These are phyloP conservation scores for Otus sunia DNA, from an alignment of 2,113 vertebrate genomes.

Conservation along the genomic window DNA sequence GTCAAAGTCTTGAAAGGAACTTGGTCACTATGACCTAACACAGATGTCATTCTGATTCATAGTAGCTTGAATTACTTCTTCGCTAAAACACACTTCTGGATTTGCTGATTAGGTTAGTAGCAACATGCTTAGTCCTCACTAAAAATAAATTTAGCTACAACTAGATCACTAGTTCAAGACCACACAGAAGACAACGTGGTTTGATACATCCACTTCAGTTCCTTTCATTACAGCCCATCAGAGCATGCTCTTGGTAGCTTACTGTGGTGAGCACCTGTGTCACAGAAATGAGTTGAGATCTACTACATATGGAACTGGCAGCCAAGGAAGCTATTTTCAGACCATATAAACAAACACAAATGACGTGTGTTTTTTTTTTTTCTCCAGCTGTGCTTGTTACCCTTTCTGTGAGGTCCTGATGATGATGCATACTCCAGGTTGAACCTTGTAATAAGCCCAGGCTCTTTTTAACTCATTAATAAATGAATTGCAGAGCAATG, in stretches of 20 bases:
- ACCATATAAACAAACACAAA: not conserved
- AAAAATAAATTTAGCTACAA: not conserved
- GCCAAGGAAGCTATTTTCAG: not conserved
- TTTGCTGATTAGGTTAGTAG: not conserved
- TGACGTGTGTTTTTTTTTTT: too few relatives aligned
- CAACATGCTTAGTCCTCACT: rapidly evolving
- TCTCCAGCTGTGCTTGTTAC: not conserved
- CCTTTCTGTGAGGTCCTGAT: not conserved
- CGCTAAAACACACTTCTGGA: not conserved
- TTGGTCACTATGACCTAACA: not conserved
- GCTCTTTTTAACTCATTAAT: not conserved
- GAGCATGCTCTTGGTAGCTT: too few relatives aligned
- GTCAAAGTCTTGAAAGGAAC: not conserved
- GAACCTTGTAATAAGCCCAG: not conserved
- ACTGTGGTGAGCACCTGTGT: not conserved
- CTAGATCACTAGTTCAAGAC: not conserved
- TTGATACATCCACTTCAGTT: not conserved
- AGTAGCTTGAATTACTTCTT: not conserved
- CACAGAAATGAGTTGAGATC: not conserved
- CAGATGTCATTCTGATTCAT: not conserved
- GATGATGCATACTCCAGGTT: not conserved
- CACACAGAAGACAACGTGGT: not conserved
- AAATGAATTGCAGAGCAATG: not conserved
- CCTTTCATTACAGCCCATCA: not conserved
- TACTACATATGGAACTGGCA: not conserved